These are phyloP conservation scores for Sebastes vulpes DNA, from an alignment of 2,797 vertebrate species.

Conservation along the genomic window DNA sequence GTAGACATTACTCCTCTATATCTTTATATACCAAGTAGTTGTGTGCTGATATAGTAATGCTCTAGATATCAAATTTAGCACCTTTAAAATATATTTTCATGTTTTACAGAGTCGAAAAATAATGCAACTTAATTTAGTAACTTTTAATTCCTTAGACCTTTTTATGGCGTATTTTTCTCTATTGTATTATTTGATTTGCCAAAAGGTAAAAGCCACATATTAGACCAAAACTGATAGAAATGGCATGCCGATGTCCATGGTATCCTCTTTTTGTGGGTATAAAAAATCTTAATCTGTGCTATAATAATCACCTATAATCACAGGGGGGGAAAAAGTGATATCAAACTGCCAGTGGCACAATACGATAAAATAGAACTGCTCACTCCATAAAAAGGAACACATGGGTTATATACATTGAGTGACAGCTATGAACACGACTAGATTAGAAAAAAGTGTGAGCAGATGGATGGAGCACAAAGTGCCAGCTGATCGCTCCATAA, in stretches of 20 bases:
- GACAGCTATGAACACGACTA: slow-evolving; percentile 33
- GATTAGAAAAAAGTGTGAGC: slow-evolving; percentile 15
- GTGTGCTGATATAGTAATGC: too few species aligned
- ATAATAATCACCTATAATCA: neutral
- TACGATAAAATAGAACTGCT: neutral
- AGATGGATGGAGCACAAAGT: slow-evolving; percentile 29
- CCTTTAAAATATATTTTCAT: neutral
- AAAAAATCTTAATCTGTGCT: neutral
- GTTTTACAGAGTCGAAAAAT: neutral
- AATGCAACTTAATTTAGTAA: neutral
- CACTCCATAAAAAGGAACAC: neutral
- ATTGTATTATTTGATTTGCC: neutral
- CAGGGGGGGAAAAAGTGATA: neutral
- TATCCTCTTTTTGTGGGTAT: neutral
- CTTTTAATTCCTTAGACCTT: neutral
- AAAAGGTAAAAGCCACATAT: neutral
- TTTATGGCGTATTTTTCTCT: neutral
- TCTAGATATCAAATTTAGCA: too few species aligned
- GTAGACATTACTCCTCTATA: too few species aligned
- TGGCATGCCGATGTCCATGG: neutral
- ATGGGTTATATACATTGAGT: slow-evolving; percentile 14
- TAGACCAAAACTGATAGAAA: neutral
- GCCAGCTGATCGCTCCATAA: slow-evolving; percentile 45
- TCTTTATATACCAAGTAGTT: too few species aligned
- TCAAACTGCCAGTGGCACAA: neutral